phyloP scores from a whole-genome alignment of 2,888 invertebrate species.

The Agrochola macilenta region DNA sequence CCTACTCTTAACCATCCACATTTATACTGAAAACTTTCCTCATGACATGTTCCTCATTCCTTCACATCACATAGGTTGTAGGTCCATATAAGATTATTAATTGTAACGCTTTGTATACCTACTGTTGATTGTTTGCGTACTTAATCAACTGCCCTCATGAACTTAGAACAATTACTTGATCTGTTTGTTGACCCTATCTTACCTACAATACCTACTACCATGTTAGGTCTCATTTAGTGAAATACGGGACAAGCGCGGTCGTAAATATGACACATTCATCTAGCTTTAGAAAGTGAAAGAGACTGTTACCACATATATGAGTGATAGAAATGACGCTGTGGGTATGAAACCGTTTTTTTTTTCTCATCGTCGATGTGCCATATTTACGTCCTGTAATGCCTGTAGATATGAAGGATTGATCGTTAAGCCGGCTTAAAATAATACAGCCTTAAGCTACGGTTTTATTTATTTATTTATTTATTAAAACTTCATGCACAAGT shows the following conservation, averaged over 20 bases:
- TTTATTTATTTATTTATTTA: too few species aligned
- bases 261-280: not conserved
- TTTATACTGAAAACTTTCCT: not conserved
- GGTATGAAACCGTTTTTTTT: not conserved
- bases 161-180: constrained; percentile 59
- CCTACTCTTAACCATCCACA: not conserved
- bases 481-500: too few species aligned
- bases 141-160: constrained; percentile 67
- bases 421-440: not conserved
- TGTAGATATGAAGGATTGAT: not conserved
- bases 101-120: constrained; percentile 28
- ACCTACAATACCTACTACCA: constrained; percentile 15
- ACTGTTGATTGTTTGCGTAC: constrained; percentile 47
- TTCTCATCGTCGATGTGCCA: not conserved
- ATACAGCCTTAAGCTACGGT: not conserved
- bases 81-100: constrained; percentile 17
- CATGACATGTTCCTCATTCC: not conserved
- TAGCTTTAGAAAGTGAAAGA: not conserved
- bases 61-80: not conserved
- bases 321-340: not conserved
- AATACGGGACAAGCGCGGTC: not conserved
- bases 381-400: not conserved
- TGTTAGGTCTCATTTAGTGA: constrained; percentile 7
- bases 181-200: constrained; percentile 46
- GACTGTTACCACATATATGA: not conserved